Percentiles rank a stretch among this genome's conserved stretches.
These are phyloP conservation scores for Ruditapes philippinarum DNA, from an alignment of 1,140 invertebrate species.

Conservation along the genomic window DNA sequence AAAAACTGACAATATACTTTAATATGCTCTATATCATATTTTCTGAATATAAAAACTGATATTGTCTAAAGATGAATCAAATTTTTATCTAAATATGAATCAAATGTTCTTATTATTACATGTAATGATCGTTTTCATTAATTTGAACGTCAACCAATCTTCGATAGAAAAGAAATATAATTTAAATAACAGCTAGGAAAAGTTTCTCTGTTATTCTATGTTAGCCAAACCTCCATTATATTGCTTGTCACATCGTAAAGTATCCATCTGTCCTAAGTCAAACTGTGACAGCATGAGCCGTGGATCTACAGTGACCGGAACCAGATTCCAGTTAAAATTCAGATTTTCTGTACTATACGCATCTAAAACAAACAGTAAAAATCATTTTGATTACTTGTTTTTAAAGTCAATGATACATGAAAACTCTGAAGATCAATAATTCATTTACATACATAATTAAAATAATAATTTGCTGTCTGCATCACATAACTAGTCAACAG, in stretches of 20 bases:
- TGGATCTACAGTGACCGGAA: constrained; percentile 68
- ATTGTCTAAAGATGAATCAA: too few relatives aligned
- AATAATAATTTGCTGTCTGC: too few relatives aligned
- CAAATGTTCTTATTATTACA: not conserved
- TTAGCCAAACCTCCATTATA: constrained; percentile 74
- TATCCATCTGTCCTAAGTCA: constrained; percentile 81
- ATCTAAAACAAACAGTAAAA: constrained; percentile 91
- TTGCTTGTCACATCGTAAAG: constrained; percentile 83
- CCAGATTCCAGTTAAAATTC: constrained; percentile 93
- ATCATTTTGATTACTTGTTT: not conserved
- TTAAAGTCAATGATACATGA: not conserved
- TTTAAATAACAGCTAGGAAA: too few relatives aligned
- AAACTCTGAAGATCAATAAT: not conserved
- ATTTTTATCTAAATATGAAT: not conserved
- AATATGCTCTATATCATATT: too few relatives aligned
- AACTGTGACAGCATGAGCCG: constrained; percentile 83
- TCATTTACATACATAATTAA: not conserved
- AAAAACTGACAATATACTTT: too few relatives aligned
- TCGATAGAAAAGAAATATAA: not conserved
- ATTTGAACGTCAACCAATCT: not conserved
- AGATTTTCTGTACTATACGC: constrained; percentile 96
- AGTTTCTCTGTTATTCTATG: too few relatives aligned
- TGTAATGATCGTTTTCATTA: too few relatives aligned
- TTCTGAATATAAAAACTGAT: too few relatives aligned
- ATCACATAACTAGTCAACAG: too few relatives aligned